These are phyloP conservation scores for Centroberyx gerrardi DNA, from an alignment of 2,797 vertebrate genomes.

Conservation along the genomic window DNA sequence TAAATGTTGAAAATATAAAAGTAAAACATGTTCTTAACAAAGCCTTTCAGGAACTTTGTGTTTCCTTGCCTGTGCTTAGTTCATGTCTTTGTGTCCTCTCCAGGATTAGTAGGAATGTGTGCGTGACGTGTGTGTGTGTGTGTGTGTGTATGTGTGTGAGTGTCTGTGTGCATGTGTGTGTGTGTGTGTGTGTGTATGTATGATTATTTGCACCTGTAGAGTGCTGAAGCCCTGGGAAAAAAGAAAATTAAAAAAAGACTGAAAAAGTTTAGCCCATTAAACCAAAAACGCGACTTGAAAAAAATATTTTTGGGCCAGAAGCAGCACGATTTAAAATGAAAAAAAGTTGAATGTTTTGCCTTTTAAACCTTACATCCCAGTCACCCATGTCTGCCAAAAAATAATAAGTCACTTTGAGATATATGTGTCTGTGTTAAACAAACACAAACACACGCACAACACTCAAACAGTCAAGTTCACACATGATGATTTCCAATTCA, in stretches of 20 bases:
- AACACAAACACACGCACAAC: too few relatives aligned
- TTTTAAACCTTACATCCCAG: too few relatives aligned
- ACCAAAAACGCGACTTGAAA: slow-evolving; percentile 2
- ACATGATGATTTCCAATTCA: too few relatives aligned
- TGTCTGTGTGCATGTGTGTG: slow-evolving; percentile 1
- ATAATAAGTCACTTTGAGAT: too few relatives aligned
- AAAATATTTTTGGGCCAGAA: slow-evolving; percentile 5
- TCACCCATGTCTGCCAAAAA: too few relatives aligned
- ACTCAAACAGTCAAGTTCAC: neutral
- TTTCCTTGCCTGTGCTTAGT: slow-evolving; percentile 2
- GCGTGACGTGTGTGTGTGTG: slow-evolving; percentile 18
- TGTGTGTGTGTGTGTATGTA: neutral
- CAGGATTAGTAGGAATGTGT: slow-evolving; percentile 6
- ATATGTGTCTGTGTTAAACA: too few relatives aligned
- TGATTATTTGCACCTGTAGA: slow-evolving; percentile 42
- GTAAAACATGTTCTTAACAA: neutral
- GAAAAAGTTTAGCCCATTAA: slow-evolving; percentile 11
- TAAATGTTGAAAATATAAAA: too few relatives aligned
- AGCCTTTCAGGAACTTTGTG: slow-evolving; percentile 2
- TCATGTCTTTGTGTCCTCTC: neutral
- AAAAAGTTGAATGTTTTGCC: too few relatives aligned
- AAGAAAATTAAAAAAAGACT: too few relatives aligned
- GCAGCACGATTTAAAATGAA: neutral
- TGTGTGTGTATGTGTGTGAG: neutral
- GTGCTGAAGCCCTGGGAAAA: neutral